Base-by-base conservation (phyloP, 2,888 invertebrate genomes). In the Ashinkailepas kermadecensis region DNA sequence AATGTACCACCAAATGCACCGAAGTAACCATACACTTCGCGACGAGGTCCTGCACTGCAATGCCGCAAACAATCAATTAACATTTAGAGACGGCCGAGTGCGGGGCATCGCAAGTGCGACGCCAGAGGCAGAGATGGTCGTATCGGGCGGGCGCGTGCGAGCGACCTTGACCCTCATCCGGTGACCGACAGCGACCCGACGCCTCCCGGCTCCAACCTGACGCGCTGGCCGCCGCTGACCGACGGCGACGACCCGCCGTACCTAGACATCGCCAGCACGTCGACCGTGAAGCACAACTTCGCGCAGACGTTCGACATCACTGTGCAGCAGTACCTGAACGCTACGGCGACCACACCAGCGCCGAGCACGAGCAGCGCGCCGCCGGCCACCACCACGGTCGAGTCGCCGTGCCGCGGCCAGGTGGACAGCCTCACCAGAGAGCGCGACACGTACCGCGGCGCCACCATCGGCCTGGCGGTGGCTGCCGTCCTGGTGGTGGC, bases 381-480 rank as follows among this genome's bases (percentile, higher is more conserved):
- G 54, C 18, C 74, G 13, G 18, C 54, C 54, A 21, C 7, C 54
- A 74, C 54, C 54, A 59, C 59, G 12, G 39, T 39, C 39, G 67
- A 67, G 67, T 54, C 74, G 8, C 10, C 11, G 8, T 54, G 74
- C 21, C 54, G 18, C 54, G 13, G 18, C 15, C 15, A 25, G 54
- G 13, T 54, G 74, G 74, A 74, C 8, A 13, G 21, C 15, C 54
- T 74, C 54, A 12, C 74, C 54, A 13, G 13, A 54, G 15, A 74
- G 74, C 39, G 74, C 1, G 54, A 74, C 74, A 74, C 74, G 18
- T 54, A 15, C 74, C 39, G 59, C 12, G 59, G 59, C 74, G 54
- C 54, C 74, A 54, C 74, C 74, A 54, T 74, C 74, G 74, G 74
- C 18, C 74, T 74, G 54, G 74, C 54, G 13, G 74, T 25, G 74